A percentile compares a stretch with the other conserved stretches of the same genome.
These are phyloP conservation scores for Chalcosyrphus nemorum DNA, from an alignment of 2,888 invertebrate species.

Conservation along the genomic window DNA sequence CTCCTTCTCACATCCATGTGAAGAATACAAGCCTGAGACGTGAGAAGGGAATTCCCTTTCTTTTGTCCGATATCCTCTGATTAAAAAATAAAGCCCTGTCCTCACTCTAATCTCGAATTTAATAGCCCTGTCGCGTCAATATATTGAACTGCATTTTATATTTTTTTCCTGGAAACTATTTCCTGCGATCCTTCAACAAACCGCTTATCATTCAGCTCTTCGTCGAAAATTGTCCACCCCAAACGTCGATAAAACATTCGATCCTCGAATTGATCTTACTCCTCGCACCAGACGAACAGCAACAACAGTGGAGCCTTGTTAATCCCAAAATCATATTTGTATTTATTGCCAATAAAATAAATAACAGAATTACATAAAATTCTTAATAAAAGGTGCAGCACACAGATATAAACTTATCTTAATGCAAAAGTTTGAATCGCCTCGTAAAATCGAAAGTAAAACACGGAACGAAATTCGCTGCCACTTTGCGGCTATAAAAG, in stretches of 20 bases:
- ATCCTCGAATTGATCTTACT: constrained; percentile 57
- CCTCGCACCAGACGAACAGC: not conserved
- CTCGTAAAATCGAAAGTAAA: constrained; percentile 61
- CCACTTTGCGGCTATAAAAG: constrained; percentile 42
- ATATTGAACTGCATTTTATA: too few relatives aligned
- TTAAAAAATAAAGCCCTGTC: too few relatives aligned
- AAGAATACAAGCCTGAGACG: too few relatives aligned
- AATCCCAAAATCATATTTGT: constrained; percentile 57
- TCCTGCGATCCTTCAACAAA: not conserved
- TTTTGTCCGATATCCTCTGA: too few relatives aligned
- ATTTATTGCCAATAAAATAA: constrained; percentile 62
- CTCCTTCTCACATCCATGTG: too few relatives aligned
- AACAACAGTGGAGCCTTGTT: not conserved
- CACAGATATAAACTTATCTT: constrained; percentile 19
- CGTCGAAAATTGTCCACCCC: not conserved
- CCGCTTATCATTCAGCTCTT: constrained; percentile 21
- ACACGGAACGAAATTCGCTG: constrained; percentile 53
- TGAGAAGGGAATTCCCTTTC: too few relatives aligned
- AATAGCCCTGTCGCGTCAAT: not conserved
- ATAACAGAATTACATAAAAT: constrained; percentile 51
- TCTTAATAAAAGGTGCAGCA: constrained; percentile 35
- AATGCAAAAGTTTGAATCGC: constrained; percentile 43
- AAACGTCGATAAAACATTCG: constrained; percentile 44
- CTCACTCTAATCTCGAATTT: not conserved
- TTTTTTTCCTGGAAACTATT: constrained; percentile 36